phyloP scores from a whole-genome alignment of 2,113 vertebrate genomes.

The Noturus placidus region DNA sequence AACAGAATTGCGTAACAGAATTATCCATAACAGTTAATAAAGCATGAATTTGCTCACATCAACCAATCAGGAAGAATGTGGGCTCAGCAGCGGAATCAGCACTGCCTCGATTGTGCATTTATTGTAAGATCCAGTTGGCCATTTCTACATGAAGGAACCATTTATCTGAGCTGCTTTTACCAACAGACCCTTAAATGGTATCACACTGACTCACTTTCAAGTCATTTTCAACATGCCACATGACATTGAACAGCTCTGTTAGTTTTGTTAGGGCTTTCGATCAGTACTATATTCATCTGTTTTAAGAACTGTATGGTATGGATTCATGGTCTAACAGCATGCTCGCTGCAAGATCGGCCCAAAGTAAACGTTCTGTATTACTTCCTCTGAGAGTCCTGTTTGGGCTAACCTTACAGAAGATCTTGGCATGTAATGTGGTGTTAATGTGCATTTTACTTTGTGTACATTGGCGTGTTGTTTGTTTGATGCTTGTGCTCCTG shows the following conservation, averaged over 20 bases:
- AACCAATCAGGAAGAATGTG: neutral
- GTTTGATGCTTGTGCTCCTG: neutral
- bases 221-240: neutral
- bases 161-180: constrained; percentile 49
- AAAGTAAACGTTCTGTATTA: neutral
- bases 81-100: neutral
- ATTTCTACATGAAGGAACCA: constrained; percentile 42
- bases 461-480: neutral
- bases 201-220: neutral
- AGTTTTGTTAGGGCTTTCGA: neutral
- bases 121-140: constrained; percentile 12
- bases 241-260: constrained; percentile 5
- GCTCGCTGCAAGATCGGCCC: neutral
- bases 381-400: neutral
- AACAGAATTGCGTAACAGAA: too few relatives aligned
- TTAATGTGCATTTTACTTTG: neutral
- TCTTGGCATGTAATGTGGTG: neutral
- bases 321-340: neutral
- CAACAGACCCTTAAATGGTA: constrained; percentile 29
- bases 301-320: neutral
- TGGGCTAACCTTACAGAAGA: neutral
- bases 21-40: too few relatives aligned
- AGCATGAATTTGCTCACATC: too few relatives aligned
- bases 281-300: neutral
- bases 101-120: constrained; percentile 38